Percentiles rank a stretch among this genome's conserved stretches.
These are phyloP conservation scores for Passerculus sandwichensis DNA, from an alignment of 2,797 vertebrate species.

Conservation along the genomic window DNA sequence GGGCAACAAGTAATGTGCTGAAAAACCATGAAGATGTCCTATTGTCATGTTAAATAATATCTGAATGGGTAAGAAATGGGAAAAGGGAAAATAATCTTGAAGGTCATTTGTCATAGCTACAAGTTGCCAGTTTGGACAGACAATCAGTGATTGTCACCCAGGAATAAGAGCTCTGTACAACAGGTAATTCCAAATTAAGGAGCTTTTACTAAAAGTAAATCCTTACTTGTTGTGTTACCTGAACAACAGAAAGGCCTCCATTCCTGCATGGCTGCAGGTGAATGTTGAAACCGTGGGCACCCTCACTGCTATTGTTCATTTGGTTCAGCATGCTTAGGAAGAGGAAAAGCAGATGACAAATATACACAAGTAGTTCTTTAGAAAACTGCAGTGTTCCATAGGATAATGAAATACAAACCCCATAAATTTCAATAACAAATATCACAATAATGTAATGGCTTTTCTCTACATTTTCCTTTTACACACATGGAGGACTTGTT, in stretches of 20 bases:
- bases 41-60: neutral
- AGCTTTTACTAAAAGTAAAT: neutral
- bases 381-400: neutral
- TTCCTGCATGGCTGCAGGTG: rapidly evolving
- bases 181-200: too few relatives aligned
- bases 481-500: neutral
- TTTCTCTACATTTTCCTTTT: neutral
- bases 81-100: neutral
- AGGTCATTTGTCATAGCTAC: neutral
- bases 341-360: neutral
- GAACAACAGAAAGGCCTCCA: neutral
- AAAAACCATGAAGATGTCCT: neutral
- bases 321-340: neutral
- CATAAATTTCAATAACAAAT: too few relatives aligned
- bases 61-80: neutral
- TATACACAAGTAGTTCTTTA: neutral
- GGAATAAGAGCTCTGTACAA: neutral
- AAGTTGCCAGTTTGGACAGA: neutral
- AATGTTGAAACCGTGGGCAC: neutral
- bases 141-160: neutral
- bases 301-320: neutral
- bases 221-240: neutral
- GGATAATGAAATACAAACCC: neutral
- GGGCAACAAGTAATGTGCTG: neutral
- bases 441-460: neutral